phyloP scores from a whole-genome alignment of 1,140 invertebrate species.

The Brachionus koreanus region DNA sequence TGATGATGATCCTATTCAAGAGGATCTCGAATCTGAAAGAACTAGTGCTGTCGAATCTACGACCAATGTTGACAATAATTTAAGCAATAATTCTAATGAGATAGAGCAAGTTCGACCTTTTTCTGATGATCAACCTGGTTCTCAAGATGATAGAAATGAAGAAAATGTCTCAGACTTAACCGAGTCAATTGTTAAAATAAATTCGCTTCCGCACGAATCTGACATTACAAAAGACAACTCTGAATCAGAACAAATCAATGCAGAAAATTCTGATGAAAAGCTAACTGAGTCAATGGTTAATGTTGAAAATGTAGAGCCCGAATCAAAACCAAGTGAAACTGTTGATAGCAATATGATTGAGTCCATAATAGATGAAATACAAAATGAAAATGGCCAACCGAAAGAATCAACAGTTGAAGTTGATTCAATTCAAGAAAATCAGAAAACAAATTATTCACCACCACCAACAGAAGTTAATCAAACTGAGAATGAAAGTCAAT shows the following conservation, averaged over 20 bases:
- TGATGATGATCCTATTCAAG: neutral
- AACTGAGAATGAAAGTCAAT: neutral
- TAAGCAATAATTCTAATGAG: neutral
- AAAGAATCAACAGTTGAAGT: neutral
- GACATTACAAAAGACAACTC: neutral
- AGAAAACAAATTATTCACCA: neutral
- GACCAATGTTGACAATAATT: neutral
- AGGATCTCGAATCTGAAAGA: neutral
- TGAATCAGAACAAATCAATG: neutral
- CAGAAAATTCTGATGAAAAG: neutral
- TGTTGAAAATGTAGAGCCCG: neutral
- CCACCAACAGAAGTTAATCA: neutral
- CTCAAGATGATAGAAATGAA: neutral
- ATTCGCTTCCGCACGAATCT: neutral
- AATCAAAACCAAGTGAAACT: neutral
- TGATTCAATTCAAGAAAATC: neutral
- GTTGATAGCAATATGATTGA: neutral
- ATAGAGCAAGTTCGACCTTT: neutral
- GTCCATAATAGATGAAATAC: neutral
- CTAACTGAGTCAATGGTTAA: slow-evolving; percentile 7
- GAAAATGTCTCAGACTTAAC: neutral
- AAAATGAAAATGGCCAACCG: neutral
- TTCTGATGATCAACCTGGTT: neutral
- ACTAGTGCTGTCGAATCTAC: neutral
- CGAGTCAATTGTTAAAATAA: slow-evolving; percentile 4